Base-by-base conservation (phyloP, 2,888 invertebrate species). In the Diogma glabrata region DNA sequence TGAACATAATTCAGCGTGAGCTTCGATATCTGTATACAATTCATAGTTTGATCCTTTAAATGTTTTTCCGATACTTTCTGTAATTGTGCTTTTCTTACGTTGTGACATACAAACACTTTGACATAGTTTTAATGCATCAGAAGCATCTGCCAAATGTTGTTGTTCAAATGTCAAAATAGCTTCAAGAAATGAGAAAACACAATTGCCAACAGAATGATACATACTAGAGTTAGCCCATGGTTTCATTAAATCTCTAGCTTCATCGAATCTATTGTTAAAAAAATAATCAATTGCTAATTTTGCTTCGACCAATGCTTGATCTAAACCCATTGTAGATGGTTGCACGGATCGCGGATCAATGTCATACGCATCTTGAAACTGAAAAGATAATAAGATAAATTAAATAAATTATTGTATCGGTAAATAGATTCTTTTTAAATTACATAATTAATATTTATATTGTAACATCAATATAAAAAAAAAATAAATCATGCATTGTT, bases 1-100 rank as follows among this genome's bases (percentile, higher is more conserved):
- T 67, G 90, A 88, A 66, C 94, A 94, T 30, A 97, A 72, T 65
- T 97, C 96, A 0, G 96, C 95, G 71, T 97, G 96, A 16, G 90
- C 84, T 71, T 95, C 91, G 63, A 81, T 68, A 69, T 83, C 85
- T 2, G 87, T 82, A 59, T 85, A 86, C 22, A 74, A 69, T 58
- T 83, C 80, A 61, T 87, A 92, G 66, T 89, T 86, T 2, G 80
- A 76, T 47, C 48, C 79, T 69, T 78, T 82, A 60, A 78, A 81
- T 61, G 89, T 85, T 63, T 87, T 87, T n/a, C 88, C 86, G 53
- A 93, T 72, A 19, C 84, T 82, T 62, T 88, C 85, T 0, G 86
- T 79, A 30, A 92, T 71, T 0, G 85, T 81, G 51, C 72, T 79
- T 53, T 63, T 65, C 40, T 61, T 60, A 3, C 63, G 57, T 49